Evolutionary conservation across 2,113 vertebrate genomes (phyloP).

Genomic region (Tachycineta bicolor): DNA sequence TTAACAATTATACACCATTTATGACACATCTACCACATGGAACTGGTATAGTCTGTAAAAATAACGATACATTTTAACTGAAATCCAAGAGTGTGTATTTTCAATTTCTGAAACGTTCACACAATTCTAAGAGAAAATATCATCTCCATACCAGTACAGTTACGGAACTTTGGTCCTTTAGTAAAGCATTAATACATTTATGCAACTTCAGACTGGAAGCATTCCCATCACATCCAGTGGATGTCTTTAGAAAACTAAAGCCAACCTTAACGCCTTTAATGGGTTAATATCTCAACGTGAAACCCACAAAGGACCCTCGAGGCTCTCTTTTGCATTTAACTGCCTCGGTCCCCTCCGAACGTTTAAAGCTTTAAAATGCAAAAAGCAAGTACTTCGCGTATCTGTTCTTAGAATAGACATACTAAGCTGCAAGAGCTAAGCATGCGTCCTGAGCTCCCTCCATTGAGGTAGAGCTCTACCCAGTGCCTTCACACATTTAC

Average conservation of each 20-base stretch:
- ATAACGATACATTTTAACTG: not conserved
- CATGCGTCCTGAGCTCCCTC: not conserved
- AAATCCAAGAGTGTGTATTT: not conserved
- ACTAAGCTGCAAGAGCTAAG: not conserved
- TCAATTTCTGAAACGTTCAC: not conserved
- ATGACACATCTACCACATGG: not conserved
- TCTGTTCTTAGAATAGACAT: not conserved
- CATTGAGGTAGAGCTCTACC: not conserved
- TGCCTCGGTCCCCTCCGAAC: not conserved
- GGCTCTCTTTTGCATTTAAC: not conserved
- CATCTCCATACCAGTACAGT: not conserved
- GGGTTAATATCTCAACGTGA: not conserved
- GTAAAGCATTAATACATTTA: not conserved
- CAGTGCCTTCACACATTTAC: not conserved
- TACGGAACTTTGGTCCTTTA: not conserved
- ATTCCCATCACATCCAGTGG: not conserved
- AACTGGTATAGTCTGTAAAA: not conserved
- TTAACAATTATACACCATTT: not conserved
- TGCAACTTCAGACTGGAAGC: not conserved
- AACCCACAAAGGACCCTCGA: not conserved
- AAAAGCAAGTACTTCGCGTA: not conserved
- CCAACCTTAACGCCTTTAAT: not conserved
- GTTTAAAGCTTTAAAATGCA: not conserved
- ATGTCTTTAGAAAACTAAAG: not conserved
- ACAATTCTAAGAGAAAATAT: not conserved